phyloP scores from a whole-genome alignment of 2,797 vertebrate genomes.

The Choloepus didactylus region DNA sequence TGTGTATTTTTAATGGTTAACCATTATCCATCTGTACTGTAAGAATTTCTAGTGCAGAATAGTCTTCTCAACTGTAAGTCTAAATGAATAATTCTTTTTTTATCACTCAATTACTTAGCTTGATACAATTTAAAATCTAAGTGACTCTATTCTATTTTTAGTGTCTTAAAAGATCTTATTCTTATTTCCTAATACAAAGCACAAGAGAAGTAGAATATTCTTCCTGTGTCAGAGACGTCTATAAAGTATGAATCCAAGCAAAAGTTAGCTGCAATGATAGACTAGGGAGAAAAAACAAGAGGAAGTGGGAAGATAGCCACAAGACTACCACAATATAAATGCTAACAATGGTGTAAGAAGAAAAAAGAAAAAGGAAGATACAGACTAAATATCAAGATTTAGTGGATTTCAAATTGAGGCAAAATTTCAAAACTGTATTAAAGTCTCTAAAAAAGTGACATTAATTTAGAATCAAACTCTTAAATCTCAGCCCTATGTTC shows the following conservation, averaged over 20 bases:
- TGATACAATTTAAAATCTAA: slow-evolving; percentile 52
- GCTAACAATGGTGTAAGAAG: neutral
- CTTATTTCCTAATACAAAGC: neutral
- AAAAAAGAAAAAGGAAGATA: neutral
- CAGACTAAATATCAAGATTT: neutral
- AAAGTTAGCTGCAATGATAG: neutral
- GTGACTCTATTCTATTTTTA: neutral
- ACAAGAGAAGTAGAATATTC: neutral
- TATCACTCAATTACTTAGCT: neutral
- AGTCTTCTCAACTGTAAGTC: neutral
- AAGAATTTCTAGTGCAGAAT: slow-evolving; percentile 63
- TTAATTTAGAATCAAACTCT: neutral
- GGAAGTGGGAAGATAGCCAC: neutral
- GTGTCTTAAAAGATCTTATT: slow-evolving; percentile 29
- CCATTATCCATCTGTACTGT: slow-evolving; percentile 66
- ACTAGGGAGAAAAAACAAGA: neutral
- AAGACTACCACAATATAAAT: neutral
- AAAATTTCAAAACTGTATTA: neutral
- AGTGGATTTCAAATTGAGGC: neutral
- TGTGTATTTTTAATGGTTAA: slow-evolving; percentile 55
- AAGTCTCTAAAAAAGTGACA: neutral
- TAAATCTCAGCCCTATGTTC: neutral
- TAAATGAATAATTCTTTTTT: slow-evolving; percentile 5
- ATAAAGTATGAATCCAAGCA: neutral
- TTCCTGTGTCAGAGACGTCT: neutral